Percentiles rank a stretch among this genome's conserved stretches.
phyloP scores from a whole-genome alignment of 1,140 invertebrate genomes.

The Ostrea edulis region DNA sequence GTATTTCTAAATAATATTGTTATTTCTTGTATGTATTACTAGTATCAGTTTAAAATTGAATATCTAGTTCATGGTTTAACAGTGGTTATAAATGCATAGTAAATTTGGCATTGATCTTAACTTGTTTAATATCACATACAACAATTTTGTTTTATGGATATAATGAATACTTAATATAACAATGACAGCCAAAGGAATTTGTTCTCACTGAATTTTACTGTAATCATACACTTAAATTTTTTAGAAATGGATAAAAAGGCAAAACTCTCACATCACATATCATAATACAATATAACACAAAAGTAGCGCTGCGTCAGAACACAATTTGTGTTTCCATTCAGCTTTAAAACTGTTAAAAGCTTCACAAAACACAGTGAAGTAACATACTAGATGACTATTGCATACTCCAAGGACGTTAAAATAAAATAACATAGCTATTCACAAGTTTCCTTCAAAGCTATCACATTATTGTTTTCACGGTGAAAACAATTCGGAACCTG shows the following conservation, averaged over 20 bases:
- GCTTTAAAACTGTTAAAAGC: background rate
- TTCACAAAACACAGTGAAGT: background rate
- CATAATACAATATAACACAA: background rate
- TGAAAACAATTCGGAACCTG: background rate
- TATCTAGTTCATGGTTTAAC: too few relatives aligned
- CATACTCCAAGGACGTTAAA: slow-evolving; percentile 18
- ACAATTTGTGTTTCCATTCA: background rate
- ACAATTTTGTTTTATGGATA: too few relatives aligned
- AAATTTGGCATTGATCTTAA: too few relatives aligned
- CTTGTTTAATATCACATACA: too few relatives aligned
- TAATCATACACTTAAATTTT: too few relatives aligned
- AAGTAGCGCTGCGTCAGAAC: background rate
- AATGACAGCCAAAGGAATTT: too few relatives aligned
- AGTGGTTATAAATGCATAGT: too few relatives aligned
- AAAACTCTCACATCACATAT: background rate
- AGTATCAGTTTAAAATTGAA: too few relatives aligned
- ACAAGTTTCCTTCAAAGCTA: background rate
- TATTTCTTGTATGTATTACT: too few relatives aligned
- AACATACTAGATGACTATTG: background rate
- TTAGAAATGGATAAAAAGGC: background rate
- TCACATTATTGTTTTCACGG: slow-evolving; percentile 14
- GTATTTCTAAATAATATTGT: too few relatives aligned
- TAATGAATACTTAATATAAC: too few relatives aligned
- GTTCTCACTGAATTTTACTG: too few relatives aligned
- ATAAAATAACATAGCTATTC: background rate